phyloP scores from a whole-genome alignment of 2,797 vertebrate genomes.

The Pelobates cultripes region DNA sequence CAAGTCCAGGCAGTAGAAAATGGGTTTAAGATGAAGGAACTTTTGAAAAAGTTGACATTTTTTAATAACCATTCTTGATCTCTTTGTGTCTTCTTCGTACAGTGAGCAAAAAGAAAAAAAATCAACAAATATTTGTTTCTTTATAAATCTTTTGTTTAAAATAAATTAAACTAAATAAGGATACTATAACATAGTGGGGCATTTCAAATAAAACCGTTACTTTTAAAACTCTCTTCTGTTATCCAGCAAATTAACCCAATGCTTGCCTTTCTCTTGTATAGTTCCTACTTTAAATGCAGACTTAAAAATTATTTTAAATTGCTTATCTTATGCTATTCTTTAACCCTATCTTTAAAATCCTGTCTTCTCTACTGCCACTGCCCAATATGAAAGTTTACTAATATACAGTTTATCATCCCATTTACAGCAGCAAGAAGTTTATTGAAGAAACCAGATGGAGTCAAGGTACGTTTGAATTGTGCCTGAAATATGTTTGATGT shows the following conservation, averaged over 20 bases:
- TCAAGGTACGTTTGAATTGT: slow-evolving; percentile 85
- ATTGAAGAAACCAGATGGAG: slow-evolving; percentile 93
- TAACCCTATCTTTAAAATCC: background rate
- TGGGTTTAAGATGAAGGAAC: no score
- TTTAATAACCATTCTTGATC: no score
- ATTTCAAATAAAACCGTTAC: no score
- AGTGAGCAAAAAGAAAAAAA: no score
- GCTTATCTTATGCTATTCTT: background rate
- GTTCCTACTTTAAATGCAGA: background rate
- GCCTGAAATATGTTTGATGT: background rate
- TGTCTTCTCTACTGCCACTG: background rate
- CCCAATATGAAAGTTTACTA: slow-evolving; percentile 25
- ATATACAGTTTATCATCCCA: slow-evolving; percentile 55
- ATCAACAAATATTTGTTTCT: no score
- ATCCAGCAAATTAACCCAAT: background rate
- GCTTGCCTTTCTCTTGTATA: background rate
- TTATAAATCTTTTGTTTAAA: no score
- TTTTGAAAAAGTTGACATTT: no score
- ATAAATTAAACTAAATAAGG: no score
- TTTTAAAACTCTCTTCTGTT: no score
- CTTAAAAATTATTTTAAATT: background rate
- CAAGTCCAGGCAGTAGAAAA: no score
- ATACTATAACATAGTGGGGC: no score
- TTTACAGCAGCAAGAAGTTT: slow-evolving; percentile 96
- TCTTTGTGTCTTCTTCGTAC: no score